These are phyloP conservation scores for Acanthosepion pharaonis DNA, from an alignment of 2,888 invertebrate genomes.

Conservation along the genomic window DNA sequence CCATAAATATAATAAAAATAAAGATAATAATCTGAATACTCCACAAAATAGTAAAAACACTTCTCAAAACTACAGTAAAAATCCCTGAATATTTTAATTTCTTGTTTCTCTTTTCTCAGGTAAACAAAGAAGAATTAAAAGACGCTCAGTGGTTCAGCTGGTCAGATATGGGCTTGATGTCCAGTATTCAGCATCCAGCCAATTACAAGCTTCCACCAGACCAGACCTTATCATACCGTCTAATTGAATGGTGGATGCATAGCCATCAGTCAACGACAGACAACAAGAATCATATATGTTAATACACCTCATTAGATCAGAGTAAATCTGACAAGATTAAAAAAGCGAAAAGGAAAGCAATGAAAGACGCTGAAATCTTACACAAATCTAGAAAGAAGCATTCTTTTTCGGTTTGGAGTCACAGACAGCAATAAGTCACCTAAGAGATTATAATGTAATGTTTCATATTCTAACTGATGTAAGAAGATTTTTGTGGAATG, in stretches of 20 bases:
- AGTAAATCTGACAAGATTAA: not conserved
- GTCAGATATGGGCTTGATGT: slow-evolving; percentile 74
- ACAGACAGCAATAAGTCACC: not conserved
- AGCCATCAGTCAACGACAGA: not conserved
- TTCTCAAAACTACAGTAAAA: not conserved
- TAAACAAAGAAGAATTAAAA: slow-evolving; percentile 76
- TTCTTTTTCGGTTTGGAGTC: not conserved
- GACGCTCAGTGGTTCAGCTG: slow-evolving; percentile 77
- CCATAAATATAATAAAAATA: no score
- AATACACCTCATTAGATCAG: not conserved
- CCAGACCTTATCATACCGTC: slow-evolving; percentile 76
- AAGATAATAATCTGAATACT: no score
- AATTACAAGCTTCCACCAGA: slow-evolving; percentile 75
- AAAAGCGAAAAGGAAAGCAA: not conserved
- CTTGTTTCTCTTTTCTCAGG: slow-evolving; percentile 62
- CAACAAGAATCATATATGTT: not conserved
- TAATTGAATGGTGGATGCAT: slow-evolving; percentile 75
- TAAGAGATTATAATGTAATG: not conserved
- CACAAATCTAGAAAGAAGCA: no score
- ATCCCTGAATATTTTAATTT: slow-evolving; percentile 25
- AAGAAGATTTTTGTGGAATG: not conserved
- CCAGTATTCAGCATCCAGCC: slow-evolving; percentile 69
- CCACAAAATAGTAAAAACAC: no score
- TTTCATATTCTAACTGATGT: not conserved
- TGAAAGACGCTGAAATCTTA: not conserved